Conservation (phyloP, 2,113 vertebrate species). For the Falcunculus frontatus region DNA sequence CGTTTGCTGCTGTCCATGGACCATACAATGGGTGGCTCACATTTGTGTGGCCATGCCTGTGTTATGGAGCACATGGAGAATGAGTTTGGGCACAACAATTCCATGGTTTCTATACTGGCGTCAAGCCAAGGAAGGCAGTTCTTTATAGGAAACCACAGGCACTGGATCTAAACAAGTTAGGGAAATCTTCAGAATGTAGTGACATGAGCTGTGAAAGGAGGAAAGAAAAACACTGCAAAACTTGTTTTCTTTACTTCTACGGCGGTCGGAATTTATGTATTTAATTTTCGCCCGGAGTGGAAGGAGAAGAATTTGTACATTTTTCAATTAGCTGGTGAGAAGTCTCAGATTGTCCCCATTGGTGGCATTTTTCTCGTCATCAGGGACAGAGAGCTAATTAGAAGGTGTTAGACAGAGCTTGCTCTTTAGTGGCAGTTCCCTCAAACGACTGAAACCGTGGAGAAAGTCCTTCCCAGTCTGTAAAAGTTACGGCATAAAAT, state of each 20-base stretch:
- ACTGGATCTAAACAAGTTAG: neutral
- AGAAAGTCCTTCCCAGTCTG: neutral
- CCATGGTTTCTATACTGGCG: rapidly evolving
- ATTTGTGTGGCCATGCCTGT: rapidly evolving
- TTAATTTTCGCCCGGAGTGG: neutral
- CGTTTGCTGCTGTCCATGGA: neutral
- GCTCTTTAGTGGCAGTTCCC: neutral
- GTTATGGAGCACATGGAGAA: rapidly evolving
- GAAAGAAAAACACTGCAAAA: neutral
- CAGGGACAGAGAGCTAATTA: neutral
- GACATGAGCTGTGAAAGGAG: neutral
- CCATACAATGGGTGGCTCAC: rapidly evolving
- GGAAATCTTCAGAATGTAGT: neutral
- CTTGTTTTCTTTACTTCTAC: neutral
- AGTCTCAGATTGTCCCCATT: neutral
- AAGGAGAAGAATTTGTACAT: neutral
- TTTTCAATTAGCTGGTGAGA: neutral
- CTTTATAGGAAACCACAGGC: neutral
- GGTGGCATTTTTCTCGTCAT: neutral
- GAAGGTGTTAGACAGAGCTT: neutral
- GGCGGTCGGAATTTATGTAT: rapidly evolving
- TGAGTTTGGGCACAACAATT: neutral
- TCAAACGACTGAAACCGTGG: neutral
- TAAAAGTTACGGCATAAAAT: neutral
- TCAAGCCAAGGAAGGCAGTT: neutral